phyloP scores from a whole-genome alignment of 2,888 invertebrate species.

The Pilophorus perplexus region DNA sequence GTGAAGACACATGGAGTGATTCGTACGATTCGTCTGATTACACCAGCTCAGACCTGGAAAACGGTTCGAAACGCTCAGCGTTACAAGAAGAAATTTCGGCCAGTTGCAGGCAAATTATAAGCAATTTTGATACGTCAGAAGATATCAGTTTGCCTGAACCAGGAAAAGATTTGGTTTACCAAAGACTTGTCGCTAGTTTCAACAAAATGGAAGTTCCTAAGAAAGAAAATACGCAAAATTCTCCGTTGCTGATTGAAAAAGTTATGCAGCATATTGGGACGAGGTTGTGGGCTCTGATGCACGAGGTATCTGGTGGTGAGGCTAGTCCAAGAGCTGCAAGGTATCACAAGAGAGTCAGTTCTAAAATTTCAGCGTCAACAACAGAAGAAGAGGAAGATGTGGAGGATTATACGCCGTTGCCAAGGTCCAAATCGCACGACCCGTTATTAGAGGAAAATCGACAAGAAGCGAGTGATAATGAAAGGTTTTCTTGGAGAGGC shows the following conservation, averaged over 20 bases:
- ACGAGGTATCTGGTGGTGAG: constrained; percentile 80
- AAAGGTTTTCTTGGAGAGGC: constrained; percentile 87
- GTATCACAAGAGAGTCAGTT: constrained; percentile 57
- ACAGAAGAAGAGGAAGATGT: constrained; percentile 68
- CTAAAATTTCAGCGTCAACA: constrained; percentile 60
- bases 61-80: constrained; percentile 62
- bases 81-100: constrained; percentile 82
- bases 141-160: constrained; percentile 46
- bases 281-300: constrained; percentile 82
- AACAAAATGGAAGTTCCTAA: constrained; percentile 64
- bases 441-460: constrained; percentile 64
- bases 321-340: constrained; percentile 47
- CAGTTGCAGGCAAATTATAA: constrained; percentile 83
- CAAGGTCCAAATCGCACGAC: constrained; percentile 80
- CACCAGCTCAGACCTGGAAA: constrained; percentile 82
- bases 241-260: constrained; percentile 82
- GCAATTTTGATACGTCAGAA: constrained; percentile 67
- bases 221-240: constrained; percentile 58
- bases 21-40: constrained; percentile 91
- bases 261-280: constrained; percentile 91
- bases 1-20: constrained; percentile 91
- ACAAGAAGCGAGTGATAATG: constrained; percentile 77
- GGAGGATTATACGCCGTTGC: constrained; percentile 62
- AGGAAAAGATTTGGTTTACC: constrained; percentile 79
- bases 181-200: constrained; percentile 78